Evolutionary conservation across 2,888 invertebrate genomes (phyloP), one percentile per base, ranked within the genome.

Genomic region (Lapara coniferarum): DNA sequence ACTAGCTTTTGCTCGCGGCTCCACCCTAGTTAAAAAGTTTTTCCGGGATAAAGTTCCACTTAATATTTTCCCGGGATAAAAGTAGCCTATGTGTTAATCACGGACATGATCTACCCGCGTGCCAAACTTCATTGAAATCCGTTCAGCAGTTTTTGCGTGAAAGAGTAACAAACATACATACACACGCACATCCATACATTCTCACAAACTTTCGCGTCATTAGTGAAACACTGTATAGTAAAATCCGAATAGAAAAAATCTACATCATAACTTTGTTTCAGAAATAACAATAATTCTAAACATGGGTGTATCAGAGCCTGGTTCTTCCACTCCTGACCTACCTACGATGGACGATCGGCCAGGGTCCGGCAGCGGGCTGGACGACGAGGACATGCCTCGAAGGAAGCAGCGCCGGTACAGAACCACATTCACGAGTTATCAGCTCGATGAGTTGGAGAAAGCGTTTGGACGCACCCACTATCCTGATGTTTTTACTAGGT

Each of bases 381-480:
- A 94, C 81, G 96, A 97, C 79, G 97, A 97, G 78, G 97, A 97
- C 83, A 95, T 97, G 10, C 98, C 98, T 6, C 97, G 98, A 85
- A 94, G 98, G 80, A 98, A 98, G 87, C 98, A 98, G 88, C 94
- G 98, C n/a, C 94, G 98, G 57, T 98, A 98, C 87, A 94, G 98
- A 76, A 98, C 98, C 52, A 98, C 98, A 56, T 98, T 98, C 89
- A 98, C 98, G 30, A 98, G 98, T 83, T 98, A 97, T 86, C 98
- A 99, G 92, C 94, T 99, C 72, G 99, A 99, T 90, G 99, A 99
- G 87, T 93, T 99, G 79, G 99, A 99, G 91, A 99, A 99, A 87
- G 98, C 98, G 0, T 99, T 99, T 88, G 97, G 98, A n/a, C 96
- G 98, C 85, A 99, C 99, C 10, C 99, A 99, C 90, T 99, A 99